These are phyloP conservation scores for Cantharis rufa DNA, from an alignment of 2,888 invertebrate genomes.

Conservation along the genomic window DNA sequence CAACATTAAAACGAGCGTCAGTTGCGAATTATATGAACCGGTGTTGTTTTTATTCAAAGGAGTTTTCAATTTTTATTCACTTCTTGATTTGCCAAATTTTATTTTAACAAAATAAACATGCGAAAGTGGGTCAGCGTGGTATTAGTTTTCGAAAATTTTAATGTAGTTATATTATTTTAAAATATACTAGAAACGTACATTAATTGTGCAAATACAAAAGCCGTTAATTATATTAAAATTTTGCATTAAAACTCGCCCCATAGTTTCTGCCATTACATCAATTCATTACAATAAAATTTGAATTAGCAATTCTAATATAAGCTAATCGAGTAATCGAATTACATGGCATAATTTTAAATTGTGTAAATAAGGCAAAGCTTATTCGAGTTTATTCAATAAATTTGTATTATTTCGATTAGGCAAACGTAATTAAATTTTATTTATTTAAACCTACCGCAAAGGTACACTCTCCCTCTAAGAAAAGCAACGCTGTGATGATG, in stretches of 20 bases:
- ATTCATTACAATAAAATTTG: neutral
- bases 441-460: slow-evolving; percentile 60
- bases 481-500: slow-evolving; percentile 71
- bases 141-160: neutral
- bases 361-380: neutral
- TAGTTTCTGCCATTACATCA: neutral
- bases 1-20: neutral
- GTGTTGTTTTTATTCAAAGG: neutral
- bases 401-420: neutral
- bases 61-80: neutral
- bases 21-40: neutral
- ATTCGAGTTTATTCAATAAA: neutral
- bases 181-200: neutral
- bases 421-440: slow-evolving; percentile 55
- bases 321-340: neutral
- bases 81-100: neutral
- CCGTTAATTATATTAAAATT: neutral
- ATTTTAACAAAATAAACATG: neutral
- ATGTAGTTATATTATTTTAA: neutral
- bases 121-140: neutral
- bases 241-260: neutral
- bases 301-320: neutral
- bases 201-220: neutral
- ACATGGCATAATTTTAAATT: neutral
- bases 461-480: slow-evolving; percentile 66